A percentile compares a stretch with the other conserved stretches of the same genome.
Evolutionary conservation across 2,888 invertebrate genomes (phyloP).

Genomic region (Diaprepes abbreviatus): DNA sequence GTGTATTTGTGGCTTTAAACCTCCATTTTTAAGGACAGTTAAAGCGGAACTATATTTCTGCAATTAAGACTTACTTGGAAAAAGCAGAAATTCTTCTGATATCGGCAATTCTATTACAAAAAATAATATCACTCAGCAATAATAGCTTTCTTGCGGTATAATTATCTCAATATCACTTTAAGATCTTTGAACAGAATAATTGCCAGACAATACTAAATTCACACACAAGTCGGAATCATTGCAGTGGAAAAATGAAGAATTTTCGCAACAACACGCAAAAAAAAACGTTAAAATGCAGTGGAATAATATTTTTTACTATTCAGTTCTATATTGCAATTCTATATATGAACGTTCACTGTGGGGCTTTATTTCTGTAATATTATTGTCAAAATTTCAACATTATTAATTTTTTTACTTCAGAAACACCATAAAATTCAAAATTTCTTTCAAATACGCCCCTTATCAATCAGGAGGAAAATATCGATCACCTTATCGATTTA

Average conservation of each 20-base stretch:
- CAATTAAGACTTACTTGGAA: neutral
- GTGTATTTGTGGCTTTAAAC: too few relatives aligned
- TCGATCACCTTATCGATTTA: too few relatives aligned
- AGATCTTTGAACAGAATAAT: conserved; percentile 40
- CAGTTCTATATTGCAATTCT: too few relatives aligned
- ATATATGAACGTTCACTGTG: too few relatives aligned
- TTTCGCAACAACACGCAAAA: conserved; percentile 17
- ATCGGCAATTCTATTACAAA: conserved; percentile 33
- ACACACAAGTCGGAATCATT: conserved; percentile 36
- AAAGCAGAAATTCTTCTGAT: neutral
- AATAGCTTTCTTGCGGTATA: conserved; percentile 28
- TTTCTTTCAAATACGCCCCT: too few relatives aligned
- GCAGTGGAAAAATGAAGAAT: conserved; percentile 31
- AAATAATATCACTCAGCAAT: conserved; percentile 26
- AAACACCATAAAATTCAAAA: too few relatives aligned
- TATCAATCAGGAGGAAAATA: too few relatives aligned
- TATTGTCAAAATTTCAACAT: too few relatives aligned
- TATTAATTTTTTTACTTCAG: too few relatives aligned
- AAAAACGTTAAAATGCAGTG: too few relatives aligned
- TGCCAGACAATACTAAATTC: conserved; percentile 33
- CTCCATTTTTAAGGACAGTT: neutral
- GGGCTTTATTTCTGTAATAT: too few relatives aligned
- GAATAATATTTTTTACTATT: too few relatives aligned
- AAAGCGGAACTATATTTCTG: neutral
- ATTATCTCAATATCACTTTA: conserved; percentile 30